Conservation (phyloP, 2,888 invertebrate species). For the Matsumyia berberina region DNA sequence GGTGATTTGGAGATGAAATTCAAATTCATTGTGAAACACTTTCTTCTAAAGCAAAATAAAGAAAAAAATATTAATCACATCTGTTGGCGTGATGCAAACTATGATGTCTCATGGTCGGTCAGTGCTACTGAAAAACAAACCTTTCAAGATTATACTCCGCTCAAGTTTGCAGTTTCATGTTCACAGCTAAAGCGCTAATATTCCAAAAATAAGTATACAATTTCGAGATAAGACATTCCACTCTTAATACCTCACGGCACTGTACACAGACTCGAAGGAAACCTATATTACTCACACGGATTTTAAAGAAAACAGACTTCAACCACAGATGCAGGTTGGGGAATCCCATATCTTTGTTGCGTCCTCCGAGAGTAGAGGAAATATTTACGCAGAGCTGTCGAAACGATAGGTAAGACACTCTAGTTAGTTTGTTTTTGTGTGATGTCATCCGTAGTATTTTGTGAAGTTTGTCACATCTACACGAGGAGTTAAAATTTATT, state of each 20-base stretch:
- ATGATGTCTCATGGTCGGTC: slow-evolving; percentile 7
- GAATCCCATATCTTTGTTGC: slow-evolving; percentile 25
- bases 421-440: not conserved
- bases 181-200: not conserved
- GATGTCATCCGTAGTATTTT: slow-evolving; percentile 9
- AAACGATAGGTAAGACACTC: not conserved
- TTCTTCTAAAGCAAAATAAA: not conserved
- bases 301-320: not conserved
- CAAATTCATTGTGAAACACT: not conserved
- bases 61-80: slow-evolving; percentile 4
- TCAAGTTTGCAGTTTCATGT: slow-evolving; percentile 4
- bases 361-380: not conserved
- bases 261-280: not conserved
- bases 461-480: not conserved
- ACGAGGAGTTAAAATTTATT: slow-evolving; percentile 4
- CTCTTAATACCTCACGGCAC: slow-evolving; percentile 22
- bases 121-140: slow-evolving; percentile 1
- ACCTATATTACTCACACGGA: slow-evolving; percentile 8
- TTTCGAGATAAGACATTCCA: slow-evolving; percentile 36
- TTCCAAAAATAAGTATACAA: slow-evolving; percentile 30
- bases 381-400: slow-evolving; percentile 11
- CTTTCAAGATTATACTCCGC: not conserved
- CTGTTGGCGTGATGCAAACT: not conserved
- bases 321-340: slow-evolving; percentile 8
- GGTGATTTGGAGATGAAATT: no score